These are phyloP conservation scores for Genyomyrus donnyi DNA, from an alignment of 2,113 vertebrate genomes.

Conservation along the genomic window DNA sequence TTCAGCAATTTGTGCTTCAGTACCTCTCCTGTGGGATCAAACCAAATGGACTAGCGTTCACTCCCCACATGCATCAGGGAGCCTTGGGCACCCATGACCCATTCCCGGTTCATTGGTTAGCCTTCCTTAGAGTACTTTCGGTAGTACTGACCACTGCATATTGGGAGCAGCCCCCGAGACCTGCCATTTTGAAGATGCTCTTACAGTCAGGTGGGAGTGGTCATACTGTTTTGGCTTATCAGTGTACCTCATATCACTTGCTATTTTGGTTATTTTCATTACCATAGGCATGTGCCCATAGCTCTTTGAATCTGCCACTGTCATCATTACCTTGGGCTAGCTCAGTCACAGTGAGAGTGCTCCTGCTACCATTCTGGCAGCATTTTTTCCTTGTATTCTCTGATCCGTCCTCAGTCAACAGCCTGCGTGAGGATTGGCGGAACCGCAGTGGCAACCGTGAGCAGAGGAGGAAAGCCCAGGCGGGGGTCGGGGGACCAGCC, in stretches of 20 bases:
- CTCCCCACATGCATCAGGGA: not conserved
- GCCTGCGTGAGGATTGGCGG: slow-evolving; percentile 56
- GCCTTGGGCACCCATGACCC: not conserved
- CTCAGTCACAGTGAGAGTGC: not conserved
- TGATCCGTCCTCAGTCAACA: slow-evolving; percentile 41
- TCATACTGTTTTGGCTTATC: not conserved
- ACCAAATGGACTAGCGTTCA: not conserved
- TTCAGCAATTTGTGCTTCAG: not conserved
- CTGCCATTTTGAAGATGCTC: not conserved
- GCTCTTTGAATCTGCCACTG: not conserved
- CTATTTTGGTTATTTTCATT: not conserved
- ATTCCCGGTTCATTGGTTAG: not conserved
- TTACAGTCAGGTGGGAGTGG: not conserved
- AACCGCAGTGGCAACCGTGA: slow-evolving; percentile 55
- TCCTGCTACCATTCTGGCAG: not conserved
- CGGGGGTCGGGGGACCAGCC: slow-evolving; percentile 52
- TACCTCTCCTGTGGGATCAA: not conserved
- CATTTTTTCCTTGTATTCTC: not conserved
- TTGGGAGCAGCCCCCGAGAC: not conserved
- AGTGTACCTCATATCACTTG: not conserved
- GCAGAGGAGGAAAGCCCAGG: slow-evolving; percentile 49
- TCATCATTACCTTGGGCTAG: not conserved
- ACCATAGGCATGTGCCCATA: not conserved
- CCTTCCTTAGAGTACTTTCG: not conserved
- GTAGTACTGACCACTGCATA: not conserved